Base-by-base conservation (phyloP, 2,888 invertebrate species). In the Aplocera efformata region DNA sequence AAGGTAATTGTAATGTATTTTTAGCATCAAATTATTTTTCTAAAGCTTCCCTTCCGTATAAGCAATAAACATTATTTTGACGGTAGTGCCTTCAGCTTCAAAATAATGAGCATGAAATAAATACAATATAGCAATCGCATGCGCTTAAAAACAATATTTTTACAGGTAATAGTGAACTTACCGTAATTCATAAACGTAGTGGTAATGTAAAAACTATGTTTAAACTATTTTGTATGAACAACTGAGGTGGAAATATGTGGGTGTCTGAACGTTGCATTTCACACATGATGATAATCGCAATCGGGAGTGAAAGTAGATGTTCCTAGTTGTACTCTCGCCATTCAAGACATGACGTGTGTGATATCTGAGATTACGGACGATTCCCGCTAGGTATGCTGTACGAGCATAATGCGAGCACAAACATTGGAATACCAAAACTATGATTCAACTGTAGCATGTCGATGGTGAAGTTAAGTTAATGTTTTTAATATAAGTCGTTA, bases 51-150 rank as follows among this genome's bases (percentile, higher is more conserved):
- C 78, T 83, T 82, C 82, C 80, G 80, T 63, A 67, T 60, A 76
- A 84, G 82, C 82, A 84, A 85, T 83, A 81, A 79, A 60, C 13
- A 60, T 81, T 82, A 62, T 67, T 81, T 86, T 83, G 68, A 79
- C 73, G 67, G 86, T 88, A 86, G 86, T 88, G 86, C 86, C 86
- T 88, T 88, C 80, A 80, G 86, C 86, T 85, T 88, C 67, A 72
- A 77, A 74, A 71, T 69, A 68, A 72, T 71, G 56, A 70, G 70
- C 75, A 75, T 68, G 65, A 43, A 44, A 59, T 56, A 62, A 55
- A 71, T 72, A 78, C 76, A 74, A 68, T 77, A 73, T 70, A 72
- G 74, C 80, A 74, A 75, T 73, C 72, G 79, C 84, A 70, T 79
- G 78, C 83, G 84, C 85, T 86, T 84, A 74, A 80, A 39, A 76